These are phyloP conservation scores for Cantharis rufa DNA, from an alignment of 2,888 invertebrate genomes.

Conservation along the genomic window DNA sequence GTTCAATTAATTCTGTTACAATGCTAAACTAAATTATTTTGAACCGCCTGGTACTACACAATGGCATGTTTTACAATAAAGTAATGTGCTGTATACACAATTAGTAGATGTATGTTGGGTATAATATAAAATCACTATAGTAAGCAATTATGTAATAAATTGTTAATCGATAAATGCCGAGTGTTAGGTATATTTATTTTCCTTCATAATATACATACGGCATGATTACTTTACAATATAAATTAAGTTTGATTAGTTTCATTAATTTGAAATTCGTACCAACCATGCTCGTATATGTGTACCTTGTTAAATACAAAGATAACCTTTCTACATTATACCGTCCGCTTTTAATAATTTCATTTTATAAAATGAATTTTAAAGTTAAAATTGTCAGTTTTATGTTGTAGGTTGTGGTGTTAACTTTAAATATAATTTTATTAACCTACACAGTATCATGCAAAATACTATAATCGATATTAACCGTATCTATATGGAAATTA, in stretches of 20 bases:
- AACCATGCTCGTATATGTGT: background rate
- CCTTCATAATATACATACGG: background rate
- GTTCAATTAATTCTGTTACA: background rate
- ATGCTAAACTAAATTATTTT: background rate
- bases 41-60: conserved; percentile 1
- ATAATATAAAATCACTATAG: conserved; percentile 1
- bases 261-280: background rate
- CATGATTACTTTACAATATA: background rate
- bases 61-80: conserved; percentile 4
- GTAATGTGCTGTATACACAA: conserved; percentile 2
- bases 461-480: background rate
- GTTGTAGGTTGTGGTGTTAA: background rate
- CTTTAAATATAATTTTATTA: background rate
- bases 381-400: background rate
- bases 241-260: background rate
- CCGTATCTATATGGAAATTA: background rate
- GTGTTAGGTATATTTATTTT: background rate
- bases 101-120: background rate
- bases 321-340: background rate
- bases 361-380: background rate
- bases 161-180: background rate
- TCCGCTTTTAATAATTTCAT: background rate
- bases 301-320: background rate
- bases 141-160: conserved; percentile 3
- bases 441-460: background rate